These are phyloP conservation scores for Eristalis arbustorum DNA, from an alignment of 2,888 invertebrate genomes.

Conservation along the genomic window DNA sequence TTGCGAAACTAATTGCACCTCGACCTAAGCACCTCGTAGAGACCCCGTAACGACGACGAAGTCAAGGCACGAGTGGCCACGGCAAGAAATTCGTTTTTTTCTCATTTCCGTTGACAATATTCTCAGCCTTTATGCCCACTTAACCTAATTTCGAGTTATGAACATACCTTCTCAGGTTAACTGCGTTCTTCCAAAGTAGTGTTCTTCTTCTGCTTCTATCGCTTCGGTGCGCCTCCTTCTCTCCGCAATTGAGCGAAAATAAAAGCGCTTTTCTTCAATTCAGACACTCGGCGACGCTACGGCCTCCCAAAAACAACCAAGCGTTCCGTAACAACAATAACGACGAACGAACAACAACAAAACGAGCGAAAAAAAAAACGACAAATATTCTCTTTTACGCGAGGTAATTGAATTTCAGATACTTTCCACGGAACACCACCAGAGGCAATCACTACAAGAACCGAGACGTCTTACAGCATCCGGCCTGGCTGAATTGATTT, in stretches of 20 bases:
- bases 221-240: not conserved
- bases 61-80: not conserved
- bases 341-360: not conserved
- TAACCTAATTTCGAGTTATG: slow-evolving; percentile 49
- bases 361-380: not conserved
- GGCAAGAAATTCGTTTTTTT: not conserved
- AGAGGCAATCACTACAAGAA: slow-evolving; percentile 8
- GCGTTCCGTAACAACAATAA: not conserved
- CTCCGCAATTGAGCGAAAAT: not conserved
- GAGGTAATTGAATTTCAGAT: slow-evolving; percentile 48
- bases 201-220: not conserved
- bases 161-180: slow-evolving; percentile 47
- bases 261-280: not conserved
- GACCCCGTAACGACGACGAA: not conserved
- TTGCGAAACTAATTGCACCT: slow-evolving; percentile 29
- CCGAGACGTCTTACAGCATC: not conserved
- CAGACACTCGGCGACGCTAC: too few species aligned
- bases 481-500: not conserved
- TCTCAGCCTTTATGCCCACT: slow-evolving; percentile 25
- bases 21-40: not conserved
- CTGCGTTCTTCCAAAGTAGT: slow-evolving; percentile 20
- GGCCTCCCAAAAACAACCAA: not conserved
- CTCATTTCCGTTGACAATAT: slow-evolving; percentile 7
- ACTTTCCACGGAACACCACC: slow-evolving; percentile 34
- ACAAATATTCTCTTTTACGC: slow-evolving; percentile 7